Base-by-base conservation (phyloP, 2,888 invertebrate genomes). In the Nysson spinosus region DNA sequence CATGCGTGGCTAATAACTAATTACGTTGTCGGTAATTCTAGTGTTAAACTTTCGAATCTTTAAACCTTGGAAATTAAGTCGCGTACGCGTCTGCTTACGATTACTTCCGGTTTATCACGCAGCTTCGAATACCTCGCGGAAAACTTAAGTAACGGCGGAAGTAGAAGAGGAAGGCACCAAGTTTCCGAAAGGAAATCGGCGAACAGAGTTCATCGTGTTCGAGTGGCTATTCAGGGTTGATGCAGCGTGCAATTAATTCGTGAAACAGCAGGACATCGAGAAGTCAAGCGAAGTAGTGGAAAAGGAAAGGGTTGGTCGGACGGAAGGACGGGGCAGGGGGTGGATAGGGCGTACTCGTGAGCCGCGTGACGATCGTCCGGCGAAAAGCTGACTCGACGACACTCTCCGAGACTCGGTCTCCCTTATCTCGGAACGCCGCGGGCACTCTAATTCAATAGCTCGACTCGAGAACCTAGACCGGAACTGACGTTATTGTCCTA, bases 191-290 rank as follows among this genome's bases (percentile, higher is more conserved):
- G n/a, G n/a, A n/a, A n/a, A n/a, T n/a, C n/a, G n/a, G n/a, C n/a
- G n/a, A n/a, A n/a, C 56, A 42, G 55, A 60, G 74, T 39, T n/a
- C n/a, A 46, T 24, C 57, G 62, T 60, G 56, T 64, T 65, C 50
- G 69, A 66, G 62, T 69, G 73, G 68, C 77, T 72, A 76, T 79
- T 78, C 73, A 77, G 77, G 80, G 72, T 75, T 73, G 67, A 75
- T 76, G 64, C 72, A 69, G 70, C 64, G 65, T 69, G 75, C 80
- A 79, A 81, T 82, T 82, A 80, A 81, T 81, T 81, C 69, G 56
- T 69, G 57, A 67, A 57, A 73, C 75, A 57, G 58, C 67, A 52
- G 61, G 54, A 60, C 50, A 51, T 49, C 60, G 60, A 12, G 56
- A 39, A 44, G 49, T 9, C 32, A 12, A 35, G 4, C 6, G 20